Percentiles rank a stretch among this genome's conserved stretches.
phyloP scores from a whole-genome alignment of 1,140 invertebrate genomes.

The Lordiphosa clarofinis region DNA sequence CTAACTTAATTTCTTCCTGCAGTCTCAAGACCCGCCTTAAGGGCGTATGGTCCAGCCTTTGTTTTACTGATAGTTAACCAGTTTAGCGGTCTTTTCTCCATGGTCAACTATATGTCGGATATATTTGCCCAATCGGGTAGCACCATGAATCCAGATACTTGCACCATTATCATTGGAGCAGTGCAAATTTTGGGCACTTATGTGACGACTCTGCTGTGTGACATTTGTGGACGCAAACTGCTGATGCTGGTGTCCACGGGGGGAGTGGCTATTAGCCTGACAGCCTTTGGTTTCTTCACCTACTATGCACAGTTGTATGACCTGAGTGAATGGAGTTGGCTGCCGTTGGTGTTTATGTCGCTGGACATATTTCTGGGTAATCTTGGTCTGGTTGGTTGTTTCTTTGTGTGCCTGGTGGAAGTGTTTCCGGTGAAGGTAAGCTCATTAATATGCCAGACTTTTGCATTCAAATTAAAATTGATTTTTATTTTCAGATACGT shows the following conservation, averaged over 20 bases:
- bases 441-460: not conserved
- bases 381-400: slow-evolving; percentile 63
- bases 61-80: slow-evolving; percentile 50
- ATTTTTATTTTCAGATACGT: slow-evolving; percentile 61
- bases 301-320: slow-evolving; percentile 38
- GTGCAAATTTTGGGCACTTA: slow-evolving; percentile 79
- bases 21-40: slow-evolving; percentile 30
- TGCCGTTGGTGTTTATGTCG: slow-evolving; percentile 62
- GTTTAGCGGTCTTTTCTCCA: slow-evolving; percentile 54
- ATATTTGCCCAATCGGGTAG: slow-evolving; percentile 85
- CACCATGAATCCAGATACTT: slow-evolving; percentile 80
- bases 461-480: not conserved
- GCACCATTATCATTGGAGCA: slow-evolving; percentile 81
- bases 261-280: slow-evolving; percentile 42
- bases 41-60: slow-evolving; percentile 34
- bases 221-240: slow-evolving; percentile 49
- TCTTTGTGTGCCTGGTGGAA: slow-evolving; percentile 63
- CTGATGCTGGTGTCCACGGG: slow-evolving; percentile 48
- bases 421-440: slow-evolving; percentile 63
- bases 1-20: not conserved
- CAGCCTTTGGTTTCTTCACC: slow-evolving; percentile 39
- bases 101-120: slow-evolving; percentile 72
- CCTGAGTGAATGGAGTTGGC: slow-evolving; percentile 50
- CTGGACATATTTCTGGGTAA: slow-evolving; percentile 62
- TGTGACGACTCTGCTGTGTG: slow-evolving; percentile 51